A percentile compares a stretch with the other conserved stretches of the same genome.
Evolutionary conservation across 1,140 invertebrate genomes (phyloP).

Genomic region (Drosophila nebulosa): DNA sequence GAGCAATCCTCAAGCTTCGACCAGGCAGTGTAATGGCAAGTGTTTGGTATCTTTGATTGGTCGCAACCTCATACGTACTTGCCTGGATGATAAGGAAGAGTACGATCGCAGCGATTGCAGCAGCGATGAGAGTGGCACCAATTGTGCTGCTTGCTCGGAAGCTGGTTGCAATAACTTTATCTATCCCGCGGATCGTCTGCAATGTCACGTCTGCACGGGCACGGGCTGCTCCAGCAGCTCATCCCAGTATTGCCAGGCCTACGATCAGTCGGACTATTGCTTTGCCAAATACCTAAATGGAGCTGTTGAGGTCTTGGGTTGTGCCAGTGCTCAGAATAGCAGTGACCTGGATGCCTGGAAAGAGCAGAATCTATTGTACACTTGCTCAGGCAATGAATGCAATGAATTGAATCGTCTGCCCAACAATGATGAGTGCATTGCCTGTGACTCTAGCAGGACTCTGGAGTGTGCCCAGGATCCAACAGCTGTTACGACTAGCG

Average conservation of each 20-base stretch:
- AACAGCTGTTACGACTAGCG: background rate
- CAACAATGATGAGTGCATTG: constrained; percentile 34
- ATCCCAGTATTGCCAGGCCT: constrained; percentile 34
- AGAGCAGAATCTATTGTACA: constrained; percentile 38
- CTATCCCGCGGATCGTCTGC: constrained; percentile 54
- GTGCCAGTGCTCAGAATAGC: constrained; percentile 54
- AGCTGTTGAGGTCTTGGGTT: constrained; percentile 51
- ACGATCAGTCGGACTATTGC: constrained; percentile 51
- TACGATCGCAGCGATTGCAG: constrained; percentile 45
- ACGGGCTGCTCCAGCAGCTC: constrained; percentile 28
- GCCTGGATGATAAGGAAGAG: constrained; percentile 68
- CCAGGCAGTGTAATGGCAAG: constrained; percentile 52
- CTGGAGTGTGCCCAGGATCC: constrained; percentile 60
- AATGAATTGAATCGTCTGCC: constrained; percentile 49
- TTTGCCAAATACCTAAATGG: constrained; percentile 66
- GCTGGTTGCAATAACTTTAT: constrained; percentile 57
- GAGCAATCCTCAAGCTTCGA: constrained; percentile 33
- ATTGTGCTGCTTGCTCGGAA: constrained; percentile 50
- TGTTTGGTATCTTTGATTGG: constrained; percentile 59
- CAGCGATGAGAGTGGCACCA: constrained; percentile 33
- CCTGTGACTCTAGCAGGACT: constrained; percentile 63
- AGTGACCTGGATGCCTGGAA: constrained; percentile 54
- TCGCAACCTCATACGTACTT: constrained; percentile 51
- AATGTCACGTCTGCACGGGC: constrained; percentile 58
- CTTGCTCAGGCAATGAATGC: constrained; percentile 51